phyloP scores from a whole-genome alignment of 1,140 invertebrate species.

The Eueides isabella region DNA sequence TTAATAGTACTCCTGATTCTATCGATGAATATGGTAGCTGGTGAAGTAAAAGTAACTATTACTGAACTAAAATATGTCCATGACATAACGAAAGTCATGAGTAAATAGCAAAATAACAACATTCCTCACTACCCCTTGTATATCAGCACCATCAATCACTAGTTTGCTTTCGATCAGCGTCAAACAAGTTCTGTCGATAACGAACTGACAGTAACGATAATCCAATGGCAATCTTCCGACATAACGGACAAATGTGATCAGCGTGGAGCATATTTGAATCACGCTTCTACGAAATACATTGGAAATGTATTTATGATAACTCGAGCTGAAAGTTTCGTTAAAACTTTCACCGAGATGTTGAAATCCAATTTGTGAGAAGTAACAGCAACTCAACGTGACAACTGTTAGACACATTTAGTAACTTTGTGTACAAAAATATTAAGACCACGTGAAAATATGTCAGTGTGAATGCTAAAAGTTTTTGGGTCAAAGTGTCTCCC shows the following conservation, averaged over 20 bases:
- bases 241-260: neutral
- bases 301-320: neutral
- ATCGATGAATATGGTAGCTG: no score
- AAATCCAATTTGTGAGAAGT: neutral
- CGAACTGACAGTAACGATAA: slow-evolving; percentile 8
- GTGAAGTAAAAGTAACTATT: no score
- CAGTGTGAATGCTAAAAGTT: neutral
- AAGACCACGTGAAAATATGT: slow-evolving; percentile 6
- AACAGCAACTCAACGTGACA: neutral
- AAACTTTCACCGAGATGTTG: neutral
- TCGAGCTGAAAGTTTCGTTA: neutral
- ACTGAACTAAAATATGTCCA: neutral
- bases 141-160: neutral
- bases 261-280: neutral
- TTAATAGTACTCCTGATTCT: no score
- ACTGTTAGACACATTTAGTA: neutral
- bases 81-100: neutral
- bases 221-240: neutral
- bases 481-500: slow-evolving; percentile 21
- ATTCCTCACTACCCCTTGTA: neutral
- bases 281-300: neutral
- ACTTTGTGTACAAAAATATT: slow-evolving; percentile 10
- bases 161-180: neutral
- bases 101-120: neutral
- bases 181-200: slow-evolving; percentile 6